Evolutionary conservation across 1,140 invertebrate species (phyloP).

Genomic region (Musca domestica): DNA sequence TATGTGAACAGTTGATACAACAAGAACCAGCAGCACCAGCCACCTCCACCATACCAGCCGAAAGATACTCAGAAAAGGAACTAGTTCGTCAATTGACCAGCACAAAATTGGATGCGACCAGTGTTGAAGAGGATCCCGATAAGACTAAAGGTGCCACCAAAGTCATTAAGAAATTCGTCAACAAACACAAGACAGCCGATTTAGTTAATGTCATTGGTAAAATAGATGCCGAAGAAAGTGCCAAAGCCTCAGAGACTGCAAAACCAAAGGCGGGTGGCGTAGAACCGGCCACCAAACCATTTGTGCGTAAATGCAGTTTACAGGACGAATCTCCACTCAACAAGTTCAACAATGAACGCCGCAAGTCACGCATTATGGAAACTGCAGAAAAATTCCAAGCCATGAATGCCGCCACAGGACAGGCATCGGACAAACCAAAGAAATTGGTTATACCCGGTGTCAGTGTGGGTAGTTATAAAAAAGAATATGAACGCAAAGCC

Average conservation of each 20-base stretch:
- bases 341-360: conserved; percentile 54
- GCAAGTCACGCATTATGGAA: conserved; percentile 69
- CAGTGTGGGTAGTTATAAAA: conserved; percentile 78
- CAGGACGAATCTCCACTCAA: conserved; percentile 53
- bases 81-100: conserved; percentile 31
- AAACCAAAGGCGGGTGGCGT: not conserved
- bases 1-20: conserved; percentile 47
- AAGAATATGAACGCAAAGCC: conserved; percentile 76
- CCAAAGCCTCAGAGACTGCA: not conserved
- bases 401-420: conserved; percentile 45
- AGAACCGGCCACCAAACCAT: conserved; percentile 27
- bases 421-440: conserved; percentile 65
- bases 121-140: conserved; percentile 41
- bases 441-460: conserved; percentile 76
- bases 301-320: conserved; percentile 48
- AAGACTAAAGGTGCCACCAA: conserved; percentile 45
- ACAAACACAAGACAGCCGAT: conserved; percentile 51
- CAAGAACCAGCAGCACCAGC: conserved; percentile 36
- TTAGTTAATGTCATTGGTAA: conserved; percentile 46
- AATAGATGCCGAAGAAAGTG: conserved; percentile 34
- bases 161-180: conserved; percentile 50
- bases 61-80: not conserved
- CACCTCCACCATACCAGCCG: conserved; percentile 13
- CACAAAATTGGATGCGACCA: conserved; percentile 37
- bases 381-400: conserved; percentile 71